phyloP scores from a whole-genome alignment of 35 echinoderm and acorn worm species.

The Heliocidaris erythrogramma region DNA sequence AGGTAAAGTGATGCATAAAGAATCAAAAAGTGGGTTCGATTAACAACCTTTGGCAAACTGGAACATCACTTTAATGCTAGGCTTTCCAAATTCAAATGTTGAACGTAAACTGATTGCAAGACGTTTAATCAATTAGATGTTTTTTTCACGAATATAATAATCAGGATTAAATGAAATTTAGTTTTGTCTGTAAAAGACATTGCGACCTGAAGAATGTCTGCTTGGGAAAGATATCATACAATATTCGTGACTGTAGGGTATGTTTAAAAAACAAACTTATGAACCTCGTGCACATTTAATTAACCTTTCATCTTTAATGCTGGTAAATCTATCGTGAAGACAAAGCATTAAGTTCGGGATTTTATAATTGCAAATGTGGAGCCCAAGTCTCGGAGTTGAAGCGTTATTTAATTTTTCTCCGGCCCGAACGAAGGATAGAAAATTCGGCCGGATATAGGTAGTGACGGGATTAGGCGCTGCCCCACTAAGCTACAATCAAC shows the following conservation, averaged over 20 bases:
- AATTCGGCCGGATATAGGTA: not conserved
- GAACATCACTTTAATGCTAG: too few species aligned
- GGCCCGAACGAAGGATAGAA: not conserved
- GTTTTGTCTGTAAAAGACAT: not conserved
- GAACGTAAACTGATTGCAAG: not conserved
- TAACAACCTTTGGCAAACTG: too few species aligned
- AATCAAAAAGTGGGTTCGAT: too few species aligned
- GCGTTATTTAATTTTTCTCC: not conserved
- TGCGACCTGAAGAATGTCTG: not conserved
- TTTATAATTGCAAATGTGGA: not conserved
- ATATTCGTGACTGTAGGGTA: not conserved
- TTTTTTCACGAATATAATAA: not conserved
- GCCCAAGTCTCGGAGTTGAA: not conserved
- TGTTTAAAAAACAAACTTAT: not conserved
- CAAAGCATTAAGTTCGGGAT: not conserved
- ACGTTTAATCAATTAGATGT: not conserved
- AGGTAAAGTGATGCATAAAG: too few species aligned
- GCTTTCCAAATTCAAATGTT: too few species aligned
- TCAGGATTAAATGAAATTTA: not conserved
- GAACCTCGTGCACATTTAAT: not conserved
- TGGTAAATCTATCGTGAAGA: not conserved
- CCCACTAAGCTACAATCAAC: conserved; percentile 10
- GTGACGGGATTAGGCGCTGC: not conserved
- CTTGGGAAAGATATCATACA: not conserved
- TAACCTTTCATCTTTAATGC: not conserved